A percentile compares a stretch with the other conserved stretches of the same genome.
These are phyloP conservation scores for Strigamia transsilvanica DNA, from an alignment of 2,888 invertebrate genomes.

Conservation along the genomic window DNA sequence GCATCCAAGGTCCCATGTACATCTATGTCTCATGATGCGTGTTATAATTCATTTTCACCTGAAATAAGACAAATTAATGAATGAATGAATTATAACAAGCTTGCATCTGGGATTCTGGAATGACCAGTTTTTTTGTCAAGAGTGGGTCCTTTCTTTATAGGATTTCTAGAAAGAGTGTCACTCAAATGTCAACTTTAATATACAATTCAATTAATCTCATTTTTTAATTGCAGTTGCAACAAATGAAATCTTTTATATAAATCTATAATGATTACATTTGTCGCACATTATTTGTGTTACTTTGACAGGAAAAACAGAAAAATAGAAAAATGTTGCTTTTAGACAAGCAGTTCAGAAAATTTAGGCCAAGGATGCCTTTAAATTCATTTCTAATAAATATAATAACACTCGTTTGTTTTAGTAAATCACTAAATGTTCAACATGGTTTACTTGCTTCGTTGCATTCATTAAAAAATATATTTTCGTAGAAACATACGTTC, in stretches of 20 bases:
- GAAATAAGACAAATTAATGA: neutral
- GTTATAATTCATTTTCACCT: neutral
- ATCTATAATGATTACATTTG: neutral
- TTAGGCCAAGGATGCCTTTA: slow-evolving; percentile 9
- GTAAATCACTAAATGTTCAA: neutral
- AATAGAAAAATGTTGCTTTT: neutral
- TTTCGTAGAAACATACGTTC: neutral
- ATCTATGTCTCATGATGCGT: neutral
- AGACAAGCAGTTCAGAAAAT: neutral
- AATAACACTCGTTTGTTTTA: neutral
- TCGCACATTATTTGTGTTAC: neutral
- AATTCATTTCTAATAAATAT: neutral
- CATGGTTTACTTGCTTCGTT: neutral
- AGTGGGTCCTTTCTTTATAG: neutral
- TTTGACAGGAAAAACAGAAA: neutral
- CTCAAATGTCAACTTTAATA: neutral
- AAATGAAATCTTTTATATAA: no score
- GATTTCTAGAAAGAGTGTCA: neutral
- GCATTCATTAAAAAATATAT: no score
- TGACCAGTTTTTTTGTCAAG: neutral
- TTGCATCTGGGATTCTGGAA: neutral
- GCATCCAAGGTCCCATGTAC: neutral
- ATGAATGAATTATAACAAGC: neutral
- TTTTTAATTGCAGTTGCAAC: neutral
- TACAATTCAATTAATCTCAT: neutral